Percentiles rank a stretch among this genome's conserved stretches.
phyloP scores from a whole-genome alignment of 2,797 vertebrate species.

The Falco naumanni region DNA sequence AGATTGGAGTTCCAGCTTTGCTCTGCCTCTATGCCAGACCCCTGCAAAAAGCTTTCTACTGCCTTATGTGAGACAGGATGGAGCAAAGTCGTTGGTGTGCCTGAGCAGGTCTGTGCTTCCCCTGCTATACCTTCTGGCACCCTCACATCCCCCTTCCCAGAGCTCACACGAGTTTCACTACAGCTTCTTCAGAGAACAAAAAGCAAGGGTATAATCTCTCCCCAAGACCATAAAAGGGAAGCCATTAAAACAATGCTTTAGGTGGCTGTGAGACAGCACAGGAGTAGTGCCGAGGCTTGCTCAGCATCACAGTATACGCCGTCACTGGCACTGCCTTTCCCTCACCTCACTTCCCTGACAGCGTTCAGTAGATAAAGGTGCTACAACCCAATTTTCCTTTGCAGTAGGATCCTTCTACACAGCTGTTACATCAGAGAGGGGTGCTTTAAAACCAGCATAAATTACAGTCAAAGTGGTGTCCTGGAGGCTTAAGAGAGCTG shows the following conservation, averaged over 20 bases:
- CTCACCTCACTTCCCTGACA: not conserved
- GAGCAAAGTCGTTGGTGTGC: not conserved
- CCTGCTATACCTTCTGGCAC: not conserved
- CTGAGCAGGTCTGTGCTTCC: not conserved
- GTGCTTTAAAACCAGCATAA: not conserved
- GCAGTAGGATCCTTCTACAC: not conserved
- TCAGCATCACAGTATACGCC: rapidly evolving
- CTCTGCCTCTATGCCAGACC: not conserved
- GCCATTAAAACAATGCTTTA: not conserved
- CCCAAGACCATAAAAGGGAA: not conserved
- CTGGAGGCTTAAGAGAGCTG: not conserved
- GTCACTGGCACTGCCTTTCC: not conserved
- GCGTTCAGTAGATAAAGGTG: not conserved
- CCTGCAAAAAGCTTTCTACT: not conserved
- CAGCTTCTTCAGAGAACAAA: not conserved
- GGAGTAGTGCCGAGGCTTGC: rapidly evolving
- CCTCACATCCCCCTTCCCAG: not conserved
- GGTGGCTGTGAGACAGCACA: not conserved
- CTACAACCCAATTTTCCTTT: not conserved
- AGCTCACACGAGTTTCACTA: rapidly evolving
- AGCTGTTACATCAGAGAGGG: not conserved
- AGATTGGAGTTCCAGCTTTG: not conserved
- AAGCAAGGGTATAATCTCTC: not conserved
- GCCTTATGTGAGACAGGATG: rapidly evolving
- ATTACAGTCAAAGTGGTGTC: not conserved